These are phyloP conservation scores for Sus scrofa DNA, from an alignment of 2,113 vertebrate genomes.

Conservation along the genomic window DNA sequence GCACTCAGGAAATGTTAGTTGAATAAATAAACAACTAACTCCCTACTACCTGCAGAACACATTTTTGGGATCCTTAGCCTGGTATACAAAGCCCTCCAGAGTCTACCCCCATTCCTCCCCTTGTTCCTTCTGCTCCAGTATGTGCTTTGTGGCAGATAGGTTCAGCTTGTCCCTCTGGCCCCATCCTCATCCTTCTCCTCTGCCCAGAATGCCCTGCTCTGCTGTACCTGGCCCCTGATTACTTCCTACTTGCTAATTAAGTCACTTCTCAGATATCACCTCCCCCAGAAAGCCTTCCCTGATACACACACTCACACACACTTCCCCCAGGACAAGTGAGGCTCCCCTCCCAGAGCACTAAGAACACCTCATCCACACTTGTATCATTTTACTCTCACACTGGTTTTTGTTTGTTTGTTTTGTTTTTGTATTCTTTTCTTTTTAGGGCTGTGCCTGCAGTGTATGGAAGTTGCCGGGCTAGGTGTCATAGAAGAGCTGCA, in stretches of 20 bases:
- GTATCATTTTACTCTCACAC: neutral
- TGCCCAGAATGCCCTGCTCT: neutral
- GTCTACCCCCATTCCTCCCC: neutral
- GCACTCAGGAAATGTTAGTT: neutral
- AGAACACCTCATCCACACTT: neutral
- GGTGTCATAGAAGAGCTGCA: too few relatives aligned
- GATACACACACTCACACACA: neutral
- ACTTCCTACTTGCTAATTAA: conserved; percentile 1
- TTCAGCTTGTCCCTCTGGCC: neutral
- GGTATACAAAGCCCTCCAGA: neutral
- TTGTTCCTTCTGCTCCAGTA: neutral
- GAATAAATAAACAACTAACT: neutral
- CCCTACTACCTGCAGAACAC: neutral
- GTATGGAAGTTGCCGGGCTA: too few relatives aligned
- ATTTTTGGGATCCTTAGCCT: neutral
- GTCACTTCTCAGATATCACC: neutral
- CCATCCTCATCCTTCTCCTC: neutral
- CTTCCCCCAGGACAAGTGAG: neutral
- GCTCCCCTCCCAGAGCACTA: neutral
- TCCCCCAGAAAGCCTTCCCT: neutral
- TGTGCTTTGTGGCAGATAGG: neutral
- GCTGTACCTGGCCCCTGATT: neutral
- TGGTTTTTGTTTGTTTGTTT: too few relatives aligned
- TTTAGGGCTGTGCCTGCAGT: too few relatives aligned
- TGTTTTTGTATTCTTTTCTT: too few relatives aligned